These are phyloP conservation scores for Pachyuromys duprasi DNA, from an alignment of 2,797 vertebrate genomes.

Conservation along the genomic window DNA sequence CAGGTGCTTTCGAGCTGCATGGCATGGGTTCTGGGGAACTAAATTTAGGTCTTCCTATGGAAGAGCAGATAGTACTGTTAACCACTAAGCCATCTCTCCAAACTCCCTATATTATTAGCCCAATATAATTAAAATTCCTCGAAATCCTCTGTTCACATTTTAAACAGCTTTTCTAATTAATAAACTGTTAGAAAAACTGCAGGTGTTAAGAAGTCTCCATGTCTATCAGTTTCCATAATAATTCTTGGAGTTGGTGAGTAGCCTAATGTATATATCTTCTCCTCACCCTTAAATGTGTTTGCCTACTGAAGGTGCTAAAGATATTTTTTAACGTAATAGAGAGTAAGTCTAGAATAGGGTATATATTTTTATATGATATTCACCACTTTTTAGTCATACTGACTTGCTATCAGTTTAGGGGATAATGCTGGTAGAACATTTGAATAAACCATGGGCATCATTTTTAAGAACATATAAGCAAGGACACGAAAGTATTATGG, in stretches of 20 bases:
- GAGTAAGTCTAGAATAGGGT: not conserved
- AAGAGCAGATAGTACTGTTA: not conserved
- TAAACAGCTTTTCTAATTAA: not conserved
- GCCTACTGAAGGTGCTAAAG: not conserved
- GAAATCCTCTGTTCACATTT: not conserved
- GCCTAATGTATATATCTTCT: not conserved
- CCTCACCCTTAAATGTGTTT: not conserved
- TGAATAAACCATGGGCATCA: not conserved
- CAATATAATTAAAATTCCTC: not conserved
- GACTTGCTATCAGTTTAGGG: not conserved
- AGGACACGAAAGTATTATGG: not conserved
- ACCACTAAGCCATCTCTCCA: not conserved
- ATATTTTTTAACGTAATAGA: not conserved
- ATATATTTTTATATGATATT: not conserved
- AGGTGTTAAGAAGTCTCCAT: not conserved
- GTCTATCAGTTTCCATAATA: not conserved
- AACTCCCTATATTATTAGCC: not conserved
- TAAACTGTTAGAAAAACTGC: not conserved
- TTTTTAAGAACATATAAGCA: not conserved
- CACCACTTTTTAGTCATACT: not conserved
- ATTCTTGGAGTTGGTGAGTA: not conserved
- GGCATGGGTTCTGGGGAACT: not conserved
- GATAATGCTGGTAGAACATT: not conserved
- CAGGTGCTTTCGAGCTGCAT: not conserved
- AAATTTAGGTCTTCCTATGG: not conserved